Evolutionary conservation across 2,797 vertebrate genomes (phyloP).

Genomic region (Acanthurus tractus): DNA sequence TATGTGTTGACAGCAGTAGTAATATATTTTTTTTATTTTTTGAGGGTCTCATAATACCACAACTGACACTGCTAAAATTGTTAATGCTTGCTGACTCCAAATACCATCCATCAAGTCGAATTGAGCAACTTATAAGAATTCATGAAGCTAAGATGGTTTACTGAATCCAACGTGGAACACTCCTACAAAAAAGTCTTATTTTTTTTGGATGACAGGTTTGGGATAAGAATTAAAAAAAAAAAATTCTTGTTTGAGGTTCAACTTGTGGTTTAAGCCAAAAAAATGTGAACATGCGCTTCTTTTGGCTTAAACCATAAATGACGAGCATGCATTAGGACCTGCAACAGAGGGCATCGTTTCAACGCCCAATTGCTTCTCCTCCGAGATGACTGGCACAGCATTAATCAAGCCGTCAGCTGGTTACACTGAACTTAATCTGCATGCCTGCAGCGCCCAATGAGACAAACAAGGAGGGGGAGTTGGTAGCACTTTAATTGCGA

Average conservation of each 20-base stretch:
- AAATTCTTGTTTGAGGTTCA: not conserved
- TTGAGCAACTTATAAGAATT: not conserved
- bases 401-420: slow-evolving; percentile 62
- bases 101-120: not conserved
- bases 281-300: not conserved
- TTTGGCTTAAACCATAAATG: slow-evolving; percentile 17
- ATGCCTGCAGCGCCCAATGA: slow-evolving; percentile 51
- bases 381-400: slow-evolving; percentile 58
- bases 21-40: not conserved
- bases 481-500: slow-evolving; percentile 33
- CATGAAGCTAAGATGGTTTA: not conserved
- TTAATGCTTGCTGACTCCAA: not conserved
- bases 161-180: not conserved
- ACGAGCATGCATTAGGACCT: slow-evolving; percentile 29
- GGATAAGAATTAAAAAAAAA: slow-evolving; percentile 1
- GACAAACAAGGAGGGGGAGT: slow-evolving; percentile 65
- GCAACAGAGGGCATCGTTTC: slow-evolving; percentile 61
- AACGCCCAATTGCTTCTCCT: slow-evolving; percentile 53
- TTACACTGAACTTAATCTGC: slow-evolving; percentile 51
- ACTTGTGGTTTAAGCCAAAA: not conserved
- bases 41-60: not conserved
- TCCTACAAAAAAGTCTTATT: not conserved
- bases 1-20: not conserved
- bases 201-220: not conserved
- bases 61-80: not conserved